Conservation (phyloP, 2,888 invertebrate genomes). For the Tipula vernalis region DNA sequence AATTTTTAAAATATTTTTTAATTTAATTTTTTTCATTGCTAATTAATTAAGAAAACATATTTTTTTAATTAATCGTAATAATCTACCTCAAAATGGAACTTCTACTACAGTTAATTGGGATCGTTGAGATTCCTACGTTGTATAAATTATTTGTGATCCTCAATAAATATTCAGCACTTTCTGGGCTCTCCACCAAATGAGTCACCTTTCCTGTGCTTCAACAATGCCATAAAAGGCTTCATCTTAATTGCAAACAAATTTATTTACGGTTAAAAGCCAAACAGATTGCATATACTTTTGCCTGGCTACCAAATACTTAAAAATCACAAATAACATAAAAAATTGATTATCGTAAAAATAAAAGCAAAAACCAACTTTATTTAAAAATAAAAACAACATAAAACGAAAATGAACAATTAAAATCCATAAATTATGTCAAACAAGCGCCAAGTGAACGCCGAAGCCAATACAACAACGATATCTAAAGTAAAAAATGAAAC, state of each 20-base stretch:
- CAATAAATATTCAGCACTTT: too few relatives aligned
- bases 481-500: not conserved
- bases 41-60: too few relatives aligned
- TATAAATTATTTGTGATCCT: too few relatives aligned
- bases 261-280: not conserved
- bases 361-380: not conserved
- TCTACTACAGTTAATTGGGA: too few relatives aligned
- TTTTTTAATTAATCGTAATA: too few relatives aligned
- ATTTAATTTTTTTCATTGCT: too few relatives aligned
- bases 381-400: not conserved
- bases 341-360: not conserved
- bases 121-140: too few relatives aligned
- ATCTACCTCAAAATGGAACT: too few relatives aligned
- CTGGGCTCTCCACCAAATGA: too few relatives aligned
- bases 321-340: not conserved
- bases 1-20: too few relatives aligned
- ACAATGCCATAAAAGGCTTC: not conserved
- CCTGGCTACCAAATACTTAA: not conserved
- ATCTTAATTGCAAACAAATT: too few relatives aligned
- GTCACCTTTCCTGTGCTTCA: not conserved
- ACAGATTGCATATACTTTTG: not conserved
- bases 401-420: not conserved
- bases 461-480: not conserved
- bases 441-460: not conserved
- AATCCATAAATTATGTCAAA: not conserved